A percentile compares a stretch with the other conserved stretches of the same genome.
These are phyloP conservation scores for Pogonocichla stellata DNA, from an alignment of 2,113 vertebrate species.

Conservation along the genomic window DNA sequence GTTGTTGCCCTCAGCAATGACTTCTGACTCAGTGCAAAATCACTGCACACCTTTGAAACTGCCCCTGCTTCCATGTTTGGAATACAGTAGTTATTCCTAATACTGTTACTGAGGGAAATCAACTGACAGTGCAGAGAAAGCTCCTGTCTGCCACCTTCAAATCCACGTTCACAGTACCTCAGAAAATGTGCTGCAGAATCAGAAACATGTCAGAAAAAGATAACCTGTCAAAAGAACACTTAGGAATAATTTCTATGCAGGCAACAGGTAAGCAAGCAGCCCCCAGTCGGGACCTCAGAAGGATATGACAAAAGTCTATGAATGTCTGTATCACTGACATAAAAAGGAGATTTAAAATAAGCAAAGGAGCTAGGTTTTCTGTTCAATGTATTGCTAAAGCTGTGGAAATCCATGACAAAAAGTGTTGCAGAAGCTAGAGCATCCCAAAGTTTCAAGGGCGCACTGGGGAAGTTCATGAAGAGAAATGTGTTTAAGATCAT, in stretches of 20 bases:
- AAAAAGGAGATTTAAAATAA: not conserved
- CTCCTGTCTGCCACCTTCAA: not conserved
- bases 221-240: not conserved
- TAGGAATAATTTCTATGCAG: not conserved
- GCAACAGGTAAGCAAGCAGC: not conserved
- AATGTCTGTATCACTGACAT: not conserved
- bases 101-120: not conserved
- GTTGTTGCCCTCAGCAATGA: not conserved
- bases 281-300: not conserved
- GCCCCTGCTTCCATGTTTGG: not conserved
- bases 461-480: not conserved
- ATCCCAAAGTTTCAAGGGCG: not conserved
- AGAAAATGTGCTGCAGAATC: not conserved
- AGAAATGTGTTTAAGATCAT: rapidly evolving
- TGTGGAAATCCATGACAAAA: not conserved
- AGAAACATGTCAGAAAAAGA: not conserved
- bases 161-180: not conserved
- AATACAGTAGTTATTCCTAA: not conserved
- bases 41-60: not conserved
- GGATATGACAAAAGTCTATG: not conserved
- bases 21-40: not conserved
- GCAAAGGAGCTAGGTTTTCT: not conserved
- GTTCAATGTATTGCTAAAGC: not conserved
- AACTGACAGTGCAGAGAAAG: not conserved
- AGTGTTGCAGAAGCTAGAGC: not conserved